Evolutionary conservation across 2,113 vertebrate genomes (phyloP).

Genomic region (Micromys minutus): DNA sequence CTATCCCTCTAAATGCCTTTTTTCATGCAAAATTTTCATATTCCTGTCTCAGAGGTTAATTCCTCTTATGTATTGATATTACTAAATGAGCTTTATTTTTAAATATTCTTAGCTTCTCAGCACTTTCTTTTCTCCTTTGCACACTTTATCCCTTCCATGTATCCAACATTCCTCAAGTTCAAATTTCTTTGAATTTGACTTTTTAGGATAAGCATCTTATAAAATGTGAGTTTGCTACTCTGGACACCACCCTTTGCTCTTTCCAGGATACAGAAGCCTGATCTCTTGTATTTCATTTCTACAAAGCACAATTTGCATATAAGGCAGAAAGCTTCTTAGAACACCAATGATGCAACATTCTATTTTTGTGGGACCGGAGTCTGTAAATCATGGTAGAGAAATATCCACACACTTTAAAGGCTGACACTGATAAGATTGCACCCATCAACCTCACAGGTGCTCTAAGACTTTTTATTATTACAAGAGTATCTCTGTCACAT

Average conservation of each 20-base stretch:
- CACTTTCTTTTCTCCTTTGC: background rate
- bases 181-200: background rate
- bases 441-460: background rate
- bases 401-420: background rate
- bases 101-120: background rate
- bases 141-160: background rate
- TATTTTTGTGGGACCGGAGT: background rate
- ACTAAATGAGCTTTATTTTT: background rate
- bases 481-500: background rate
- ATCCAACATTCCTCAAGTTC: too few species aligned
- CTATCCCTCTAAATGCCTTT: background rate
- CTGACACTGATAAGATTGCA: conserved; percentile 26
- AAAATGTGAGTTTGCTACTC: background rate
- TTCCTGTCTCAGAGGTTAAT: background rate
- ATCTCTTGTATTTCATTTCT: background rate
- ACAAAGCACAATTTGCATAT: background rate
- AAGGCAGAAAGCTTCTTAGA: background rate
- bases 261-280: background rate
- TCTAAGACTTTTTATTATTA: background rate
- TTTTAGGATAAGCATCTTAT: background rate
- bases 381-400: background rate
- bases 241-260: background rate
- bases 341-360: background rate
- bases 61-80: background rate
- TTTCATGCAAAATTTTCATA: background rate